Percentiles rank a stretch among this genome's conserved stretches.
These are phyloP conservation scores for Puma concolor DNA, from an alignment of 2,113 vertebrate genomes.

Conservation along the genomic window DNA sequence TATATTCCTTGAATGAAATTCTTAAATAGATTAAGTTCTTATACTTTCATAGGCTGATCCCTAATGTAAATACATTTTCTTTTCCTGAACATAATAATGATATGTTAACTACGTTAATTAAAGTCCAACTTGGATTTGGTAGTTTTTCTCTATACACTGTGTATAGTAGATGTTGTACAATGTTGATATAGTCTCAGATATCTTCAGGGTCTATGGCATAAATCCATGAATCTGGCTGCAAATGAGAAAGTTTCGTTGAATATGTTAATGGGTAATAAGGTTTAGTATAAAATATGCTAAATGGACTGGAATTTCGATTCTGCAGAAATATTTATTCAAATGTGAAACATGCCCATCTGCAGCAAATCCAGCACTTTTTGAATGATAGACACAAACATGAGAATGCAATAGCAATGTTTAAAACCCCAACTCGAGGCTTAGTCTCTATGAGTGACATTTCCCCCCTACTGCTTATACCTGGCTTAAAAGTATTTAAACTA, in stretches of 20 bases:
- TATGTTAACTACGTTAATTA: neutral
- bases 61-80: neutral
- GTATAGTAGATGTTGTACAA: neutral
- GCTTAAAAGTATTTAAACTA: neutral
- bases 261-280: neutral
- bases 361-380: neutral
- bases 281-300: neutral
- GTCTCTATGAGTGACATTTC: neutral
- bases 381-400: neutral
- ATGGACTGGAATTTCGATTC: neutral
- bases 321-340: slow-evolving; percentile 32
- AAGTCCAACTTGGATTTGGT: neutral
- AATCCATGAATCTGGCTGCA: neutral
- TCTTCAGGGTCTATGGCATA: neutral
- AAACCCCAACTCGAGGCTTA: neutral
- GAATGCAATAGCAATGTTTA: neutral
- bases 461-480: neutral
- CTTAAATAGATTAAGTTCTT: neutral
- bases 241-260: neutral
- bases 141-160: neutral
- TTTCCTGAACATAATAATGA: neutral
- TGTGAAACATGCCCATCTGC: neutral
- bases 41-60: neutral
- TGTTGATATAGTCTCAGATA: neutral
- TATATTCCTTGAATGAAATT: neutral